phyloP scores from a whole-genome alignment of 2,113 vertebrate species.

The Terrapene triunguis region DNA sequence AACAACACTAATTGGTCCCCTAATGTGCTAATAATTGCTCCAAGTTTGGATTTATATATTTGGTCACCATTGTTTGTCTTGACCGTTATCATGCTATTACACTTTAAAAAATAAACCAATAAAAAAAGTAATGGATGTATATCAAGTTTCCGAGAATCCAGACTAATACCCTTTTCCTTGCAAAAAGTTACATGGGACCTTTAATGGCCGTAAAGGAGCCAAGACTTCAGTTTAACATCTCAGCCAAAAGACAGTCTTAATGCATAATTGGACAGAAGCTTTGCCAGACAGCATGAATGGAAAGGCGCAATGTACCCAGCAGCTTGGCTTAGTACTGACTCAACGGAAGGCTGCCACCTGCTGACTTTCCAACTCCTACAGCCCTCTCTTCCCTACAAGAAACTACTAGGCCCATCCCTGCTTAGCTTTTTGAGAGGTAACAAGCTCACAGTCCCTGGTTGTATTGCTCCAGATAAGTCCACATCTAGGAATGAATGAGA shows the following conservation, averaged over 20 bases:
- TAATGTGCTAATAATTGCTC: not conserved
- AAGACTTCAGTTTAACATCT: not conserved
- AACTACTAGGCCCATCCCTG: rapidly evolving
- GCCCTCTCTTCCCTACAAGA: not conserved
- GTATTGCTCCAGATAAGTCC: not conserved
- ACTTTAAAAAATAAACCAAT: not conserved
- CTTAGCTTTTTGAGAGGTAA: not conserved
- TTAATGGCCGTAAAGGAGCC: not conserved
- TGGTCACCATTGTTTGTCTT: not conserved
- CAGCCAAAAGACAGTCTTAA: not conserved
- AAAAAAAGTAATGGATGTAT: rapidly evolving
- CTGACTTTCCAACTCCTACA: not conserved
- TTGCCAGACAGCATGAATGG: rapidly evolving
- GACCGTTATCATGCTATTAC: not conserved
- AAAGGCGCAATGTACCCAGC: rapidly evolving
- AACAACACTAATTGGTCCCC: no score
- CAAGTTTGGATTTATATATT: not conserved
- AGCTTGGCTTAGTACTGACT: not conserved
- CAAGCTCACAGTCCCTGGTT: not conserved
- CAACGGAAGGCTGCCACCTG: rapidly evolving
- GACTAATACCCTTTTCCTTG: not conserved
- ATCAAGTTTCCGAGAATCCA: not conserved
- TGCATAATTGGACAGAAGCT: not conserved
- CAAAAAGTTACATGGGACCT: not conserved
- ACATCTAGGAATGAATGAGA: not conserved